phyloP scores from a whole-genome alignment of 2,888 invertebrate species.

The Phyllotreta cruciferae region DNA sequence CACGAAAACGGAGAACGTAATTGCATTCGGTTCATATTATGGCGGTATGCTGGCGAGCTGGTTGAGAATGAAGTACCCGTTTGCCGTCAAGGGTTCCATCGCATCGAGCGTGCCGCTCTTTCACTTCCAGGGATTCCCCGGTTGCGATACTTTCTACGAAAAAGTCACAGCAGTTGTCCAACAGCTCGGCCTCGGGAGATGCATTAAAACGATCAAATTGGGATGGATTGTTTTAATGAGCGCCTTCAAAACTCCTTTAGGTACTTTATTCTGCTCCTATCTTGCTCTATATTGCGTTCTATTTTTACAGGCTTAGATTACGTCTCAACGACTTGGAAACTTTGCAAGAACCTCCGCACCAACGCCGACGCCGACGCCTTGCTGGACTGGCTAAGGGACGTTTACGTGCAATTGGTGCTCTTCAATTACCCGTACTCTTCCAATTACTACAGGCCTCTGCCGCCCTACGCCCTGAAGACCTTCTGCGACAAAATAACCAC shows the following conservation, averaged over 20 bases:
- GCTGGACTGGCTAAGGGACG: constrained; percentile 73
- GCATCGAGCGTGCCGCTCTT: constrained; percentile 92
- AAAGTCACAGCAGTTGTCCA: constrained; percentile 82
- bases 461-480: constrained; percentile 80
- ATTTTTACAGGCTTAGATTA: constrained; percentile 61
- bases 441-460: constrained; percentile 81
- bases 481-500: constrained; percentile 63
- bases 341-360: constrained; percentile 75
- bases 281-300: too few relatives aligned
- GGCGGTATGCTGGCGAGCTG: constrained; percentile 98
- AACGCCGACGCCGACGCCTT: constrained; percentile 65
- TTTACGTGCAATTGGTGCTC: constrained; percentile 88
- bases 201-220: constrained; percentile 73
- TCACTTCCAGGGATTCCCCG: constrained; percentile 80
- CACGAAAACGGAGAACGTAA: constrained; percentile 72
- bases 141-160: constrained; percentile 77
- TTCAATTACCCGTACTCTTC: constrained; percentile 93
- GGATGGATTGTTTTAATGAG: constrained; percentile 83
- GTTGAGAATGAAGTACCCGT: constrained; percentile 95
- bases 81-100: constrained; percentile 84
- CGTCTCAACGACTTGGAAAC: constrained; percentile 74
- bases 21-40: constrained; percentile 88
- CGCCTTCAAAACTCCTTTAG: constrained; percentile 34
- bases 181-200: constrained; percentile 60
- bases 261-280: too few relatives aligned